A percentile compares a stretch with the other conserved stretches of the same genome.
phyloP scores from a whole-genome alignment of 2,888 invertebrate genomes.

The Apamea epomidion region DNA sequence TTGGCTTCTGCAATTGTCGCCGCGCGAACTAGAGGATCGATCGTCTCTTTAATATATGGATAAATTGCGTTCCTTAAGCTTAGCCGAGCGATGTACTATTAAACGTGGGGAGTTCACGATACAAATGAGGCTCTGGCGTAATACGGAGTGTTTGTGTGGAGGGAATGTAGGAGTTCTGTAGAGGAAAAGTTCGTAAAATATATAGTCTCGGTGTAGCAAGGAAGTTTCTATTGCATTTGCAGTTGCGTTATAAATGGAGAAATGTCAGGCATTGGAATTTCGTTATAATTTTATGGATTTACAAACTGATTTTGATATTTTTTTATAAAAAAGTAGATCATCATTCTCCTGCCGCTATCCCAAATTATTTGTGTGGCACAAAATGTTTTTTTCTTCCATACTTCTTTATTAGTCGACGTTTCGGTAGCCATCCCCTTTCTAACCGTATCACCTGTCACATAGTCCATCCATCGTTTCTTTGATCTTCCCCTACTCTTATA shows the following conservation, averaged over 20 bases:
- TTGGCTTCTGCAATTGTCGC: conserved; percentile 80
- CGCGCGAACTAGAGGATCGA: conserved; percentile 67
- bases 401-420: not conserved
- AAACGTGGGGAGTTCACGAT: conserved; percentile 36
- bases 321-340: not conserved
- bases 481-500: no score
- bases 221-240: conserved; percentile 9
- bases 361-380: not conserved
- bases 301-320: not conserved
- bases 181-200: conserved; percentile 21
- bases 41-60: conserved; percentile 70
- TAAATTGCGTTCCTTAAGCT: conserved; percentile 70
- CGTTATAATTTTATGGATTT: not conserved
- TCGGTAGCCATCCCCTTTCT: no score
- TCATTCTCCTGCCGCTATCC: no score
- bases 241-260: not conserved
- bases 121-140: conserved; percentile 45
- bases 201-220: not conserved
- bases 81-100: conserved; percentile 54
- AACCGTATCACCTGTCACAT: no score
- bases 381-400: not conserved
- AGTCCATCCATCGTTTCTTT: no score
- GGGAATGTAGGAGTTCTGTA: conserved; percentile 12
- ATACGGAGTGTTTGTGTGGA: conserved; percentile 18
- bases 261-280: not conserved